phyloP scores from a whole-genome alignment of 2,888 invertebrate species.

The Baronia brevicornis region DNA sequence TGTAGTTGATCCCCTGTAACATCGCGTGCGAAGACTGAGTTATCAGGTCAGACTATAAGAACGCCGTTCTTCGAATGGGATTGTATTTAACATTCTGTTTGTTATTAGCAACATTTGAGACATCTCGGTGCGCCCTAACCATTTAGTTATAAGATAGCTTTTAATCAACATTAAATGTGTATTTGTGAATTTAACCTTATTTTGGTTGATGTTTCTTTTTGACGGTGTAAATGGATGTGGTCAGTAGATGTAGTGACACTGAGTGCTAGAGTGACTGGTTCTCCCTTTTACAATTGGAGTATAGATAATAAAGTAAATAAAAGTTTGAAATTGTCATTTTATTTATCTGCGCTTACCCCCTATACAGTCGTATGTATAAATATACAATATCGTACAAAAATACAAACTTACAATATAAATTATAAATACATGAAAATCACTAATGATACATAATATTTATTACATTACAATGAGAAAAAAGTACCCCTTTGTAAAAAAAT shows the following conservation, averaged over 20 bases:
- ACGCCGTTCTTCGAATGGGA: slow-evolving; percentile 23
- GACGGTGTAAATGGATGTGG: slow-evolving; percentile 70
- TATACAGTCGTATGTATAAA: slow-evolving; percentile 33
- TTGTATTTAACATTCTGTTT: slow-evolving; percentile 15
- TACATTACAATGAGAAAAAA: too few species aligned
- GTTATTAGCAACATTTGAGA: slow-evolving; percentile 25
- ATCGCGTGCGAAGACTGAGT: too few species aligned
- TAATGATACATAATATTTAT: slow-evolving; percentile 3
- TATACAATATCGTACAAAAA: slow-evolving; percentile 53
- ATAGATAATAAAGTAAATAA: slow-evolving; percentile 71
- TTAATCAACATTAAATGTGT: slow-evolving; percentile 73
- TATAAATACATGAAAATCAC: slow-evolving; percentile 14
- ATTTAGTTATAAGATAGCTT: slow-evolving; percentile 52
- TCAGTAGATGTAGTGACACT: slow-evolving; percentile 68
- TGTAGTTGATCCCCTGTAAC: too few species aligned
- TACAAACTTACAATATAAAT: slow-evolving; percentile 27
- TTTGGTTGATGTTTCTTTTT: slow-evolving; percentile 71
- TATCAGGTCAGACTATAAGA: too few species aligned
- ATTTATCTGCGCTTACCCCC: slow-evolving; percentile 29
- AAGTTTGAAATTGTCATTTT: slow-evolving; percentile 60
- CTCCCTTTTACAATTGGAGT: slow-evolving; percentile 73
- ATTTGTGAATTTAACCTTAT: slow-evolving; percentile 72
- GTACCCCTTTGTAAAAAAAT: too few species aligned
- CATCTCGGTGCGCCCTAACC: slow-evolving; percentile 46
- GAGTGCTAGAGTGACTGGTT: slow-evolving; percentile 70